Base-by-base conservation (phyloP, 2,113 vertebrate species). In the Stigmatopora argus region DNA sequence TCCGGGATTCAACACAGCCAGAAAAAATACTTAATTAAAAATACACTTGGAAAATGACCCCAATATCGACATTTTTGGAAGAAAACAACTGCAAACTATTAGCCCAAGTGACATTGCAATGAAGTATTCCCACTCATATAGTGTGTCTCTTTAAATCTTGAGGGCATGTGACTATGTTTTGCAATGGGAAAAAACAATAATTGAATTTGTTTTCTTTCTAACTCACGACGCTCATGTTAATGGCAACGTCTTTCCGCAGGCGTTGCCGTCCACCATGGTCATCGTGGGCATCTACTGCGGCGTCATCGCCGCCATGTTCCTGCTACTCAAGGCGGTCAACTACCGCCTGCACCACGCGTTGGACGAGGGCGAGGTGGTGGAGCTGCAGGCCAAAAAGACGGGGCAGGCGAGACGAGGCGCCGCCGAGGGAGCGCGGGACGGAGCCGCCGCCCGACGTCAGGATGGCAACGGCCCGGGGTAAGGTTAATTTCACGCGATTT, bases 211-310 rank as follows among this genome's bases (percentile, higher is more conserved):
- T 23, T 11, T 56, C 7, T 18, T 48, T 14, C 47, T 17, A 18
- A 49, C 47, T 18, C 17, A 49, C 26, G 3, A 31, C 3, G 26
- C 26, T 41, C 57, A 5, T 35, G 15, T 35, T 8, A 7, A 38
- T 14, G 18, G 9, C 6, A 5, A 60, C 19, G 15, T 45, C 12
- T 17, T 13, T 10, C 2, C 19, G 73, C 87, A 99, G 97, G 96
- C 96, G 38, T 92, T 99, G 87, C 94, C 95, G 64, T 95, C 96
- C 75, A 95, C 95, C 75, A 94, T 96, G 94, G 93, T 95, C 88
- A 98, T 99, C 69, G 95, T 98, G 80, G 96, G 95, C 73, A 93
- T 98, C 89, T 98, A 99, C 90, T 98, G 96, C 75, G 94, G 95
- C 0, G 93, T 98, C 82, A 94, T 98, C 67, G 95, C 93, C 57